Percentiles rank a stretch among this genome's conserved stretches.
Conservation (phyloP, 2,113 vertebrate species). For the Lepus timidus region DNA sequence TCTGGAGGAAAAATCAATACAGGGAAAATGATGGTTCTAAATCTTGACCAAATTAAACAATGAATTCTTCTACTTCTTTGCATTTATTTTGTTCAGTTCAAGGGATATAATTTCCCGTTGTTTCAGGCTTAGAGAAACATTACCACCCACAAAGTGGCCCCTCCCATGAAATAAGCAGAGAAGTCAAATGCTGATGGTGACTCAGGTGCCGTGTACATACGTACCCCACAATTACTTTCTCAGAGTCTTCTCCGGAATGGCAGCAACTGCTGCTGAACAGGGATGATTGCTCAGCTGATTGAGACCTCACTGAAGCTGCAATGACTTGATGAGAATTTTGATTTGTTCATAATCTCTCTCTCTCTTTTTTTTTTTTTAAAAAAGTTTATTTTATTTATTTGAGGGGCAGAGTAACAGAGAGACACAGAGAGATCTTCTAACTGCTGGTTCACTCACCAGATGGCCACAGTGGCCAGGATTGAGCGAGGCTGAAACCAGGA, state of each 20-base stretch:
- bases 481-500: too few relatives aligned
- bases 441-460: too few relatives aligned
- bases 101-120: conserved; percentile 42
- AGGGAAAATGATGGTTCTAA: conserved; percentile 42
- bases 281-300: neutral
- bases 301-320: conserved; percentile 4
- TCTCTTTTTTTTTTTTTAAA: neutral
- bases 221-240: conserved; percentile 66
- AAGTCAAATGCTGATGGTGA: conserved; percentile 61
- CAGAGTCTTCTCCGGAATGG: neutral
- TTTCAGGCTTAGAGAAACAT: conserved; percentile 57
- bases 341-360: neutral
- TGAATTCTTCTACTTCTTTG: conserved; percentile 33
- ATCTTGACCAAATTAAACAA: conserved; percentile 59
- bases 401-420: too few relatives aligned
- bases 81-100: neutral
- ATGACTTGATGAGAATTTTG: conserved; percentile 8
- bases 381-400: too few relatives aligned
- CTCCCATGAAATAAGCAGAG: conserved; percentile 64
- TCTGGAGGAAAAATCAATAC: conserved; percentile 56
- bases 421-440: too few relatives aligned
- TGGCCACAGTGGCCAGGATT: too few relatives aligned
- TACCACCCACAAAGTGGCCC: conserved; percentile 69
- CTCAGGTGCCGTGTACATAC: conserved; percentile 62
- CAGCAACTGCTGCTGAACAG: conserved; percentile 31